Percentiles rank a stretch among this genome's conserved stretches.
Conservation (phyloP, 2,888 invertebrate species). For the Drosophila dives region DNA sequence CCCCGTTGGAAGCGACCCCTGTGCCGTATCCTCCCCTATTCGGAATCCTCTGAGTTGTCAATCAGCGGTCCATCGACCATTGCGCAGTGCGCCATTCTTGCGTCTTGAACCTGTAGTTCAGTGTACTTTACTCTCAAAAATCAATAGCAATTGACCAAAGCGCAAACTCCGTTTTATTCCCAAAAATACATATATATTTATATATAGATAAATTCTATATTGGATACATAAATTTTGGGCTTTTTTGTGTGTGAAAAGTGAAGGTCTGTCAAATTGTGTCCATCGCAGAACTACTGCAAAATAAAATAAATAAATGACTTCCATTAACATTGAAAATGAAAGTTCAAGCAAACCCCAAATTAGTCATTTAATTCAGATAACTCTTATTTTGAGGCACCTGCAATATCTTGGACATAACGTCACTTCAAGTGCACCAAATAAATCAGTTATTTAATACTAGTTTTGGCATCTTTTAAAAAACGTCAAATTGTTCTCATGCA, state of each 20-base stretch:
- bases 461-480: too few species aligned
- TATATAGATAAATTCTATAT: neutral
- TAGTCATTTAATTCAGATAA: neutral
- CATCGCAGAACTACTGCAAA: neutral
- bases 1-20: slow-evolving; percentile 42
- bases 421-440: neutral
- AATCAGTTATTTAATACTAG: neutral
- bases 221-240: neutral
- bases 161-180: slow-evolving; percentile 61
- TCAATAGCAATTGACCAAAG: slow-evolving; percentile 63
- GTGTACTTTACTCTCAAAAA: slow-evolving; percentile 50
- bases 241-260: neutral
- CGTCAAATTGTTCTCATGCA: neutral
- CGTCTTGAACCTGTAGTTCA: neutral
- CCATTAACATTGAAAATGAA: slow-evolving; percentile 25
- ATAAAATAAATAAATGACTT: neutral
- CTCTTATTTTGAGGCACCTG: neutral
- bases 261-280: neutral
- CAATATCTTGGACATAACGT: neutral
- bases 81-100: slow-evolving; percentile 54
- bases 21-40: slow-evolving; percentile 6
- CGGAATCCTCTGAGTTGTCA: neutral
- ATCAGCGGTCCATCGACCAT: slow-evolving; percentile 10
- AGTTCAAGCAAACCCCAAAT: slow-evolving; percentile 3
- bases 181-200: neutral